phyloP scores from a whole-genome alignment of 1,140 invertebrate species.

The Bicyclus anynana region DNA sequence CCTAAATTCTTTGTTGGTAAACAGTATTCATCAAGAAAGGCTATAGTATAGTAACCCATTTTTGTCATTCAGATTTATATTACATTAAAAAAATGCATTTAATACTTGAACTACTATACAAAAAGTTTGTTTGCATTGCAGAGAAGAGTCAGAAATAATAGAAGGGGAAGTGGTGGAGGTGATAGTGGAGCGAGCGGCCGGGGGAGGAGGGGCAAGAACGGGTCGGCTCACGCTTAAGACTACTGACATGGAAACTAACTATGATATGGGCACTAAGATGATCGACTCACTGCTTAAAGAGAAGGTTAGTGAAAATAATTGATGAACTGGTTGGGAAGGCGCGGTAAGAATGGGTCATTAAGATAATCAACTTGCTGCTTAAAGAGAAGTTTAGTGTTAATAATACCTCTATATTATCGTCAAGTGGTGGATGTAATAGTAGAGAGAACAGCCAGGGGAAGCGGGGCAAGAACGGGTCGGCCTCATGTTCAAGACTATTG shows the following conservation, averaged over 20 bases:
- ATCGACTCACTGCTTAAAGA: conserved; percentile 98
- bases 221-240: conserved; percentile 98
- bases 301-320: too few species aligned
- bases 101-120: not conserved
- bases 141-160: conserved; percentile 98
- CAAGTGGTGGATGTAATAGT: conserved; percentile 99
- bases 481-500: conserved; percentile 98
- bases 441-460: conserved; percentile 91
- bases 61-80: not conserved
- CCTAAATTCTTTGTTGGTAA: too few species aligned
- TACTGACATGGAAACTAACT: conserved; percentile 99
- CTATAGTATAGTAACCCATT: too few species aligned
- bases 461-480: conserved; percentile 94
- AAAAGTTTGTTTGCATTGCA: conserved; percentile 45
- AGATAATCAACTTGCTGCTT: too few species aligned
- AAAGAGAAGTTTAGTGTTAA: not conserved
- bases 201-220: conserved; percentile 91
- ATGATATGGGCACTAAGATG: conserved; percentile 99
- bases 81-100: too few species aligned
- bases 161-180: conserved; percentile 99
- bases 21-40: too few species aligned
- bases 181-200: conserved; percentile 95
- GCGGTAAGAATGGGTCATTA: too few species aligned
- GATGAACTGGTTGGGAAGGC: too few species aligned
- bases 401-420: not conserved